phyloP scores from a whole-genome alignment of 2,888 invertebrate species.

The Trileptium ribeirensis region DNA sequence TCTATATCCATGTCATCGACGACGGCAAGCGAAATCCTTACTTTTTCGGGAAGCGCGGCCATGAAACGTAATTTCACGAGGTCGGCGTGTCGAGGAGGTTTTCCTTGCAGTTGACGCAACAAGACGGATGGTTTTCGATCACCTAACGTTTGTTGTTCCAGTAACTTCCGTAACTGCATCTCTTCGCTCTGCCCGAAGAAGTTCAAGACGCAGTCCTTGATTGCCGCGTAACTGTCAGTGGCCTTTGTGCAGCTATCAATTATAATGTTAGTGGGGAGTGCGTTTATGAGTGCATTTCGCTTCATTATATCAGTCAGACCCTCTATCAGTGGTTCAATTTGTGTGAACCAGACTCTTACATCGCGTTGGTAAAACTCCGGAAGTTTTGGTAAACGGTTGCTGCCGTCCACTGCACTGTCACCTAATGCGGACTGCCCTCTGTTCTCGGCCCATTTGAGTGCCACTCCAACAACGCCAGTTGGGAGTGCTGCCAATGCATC shows the following conservation, averaged over 20 bases:
- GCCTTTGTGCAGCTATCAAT: background rate
- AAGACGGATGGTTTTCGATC: background rate
- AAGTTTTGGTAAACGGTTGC: background rate
- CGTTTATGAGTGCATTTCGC: background rate
- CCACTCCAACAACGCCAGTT: background rate
- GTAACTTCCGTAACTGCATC: background rate
- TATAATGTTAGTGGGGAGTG: background rate
- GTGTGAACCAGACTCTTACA: background rate
- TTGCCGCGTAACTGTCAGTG: background rate
- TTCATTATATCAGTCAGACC: background rate
- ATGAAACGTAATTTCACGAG: background rate
- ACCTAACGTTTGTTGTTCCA: background rate
- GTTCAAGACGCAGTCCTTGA: background rate
- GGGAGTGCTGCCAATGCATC: background rate
- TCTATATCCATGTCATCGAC: background rate
- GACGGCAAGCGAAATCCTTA: background rate
- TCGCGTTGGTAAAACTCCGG: background rate
- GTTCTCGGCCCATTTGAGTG: background rate
- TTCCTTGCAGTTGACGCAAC: background rate
- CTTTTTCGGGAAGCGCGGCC: background rate
- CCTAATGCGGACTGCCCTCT: background rate
- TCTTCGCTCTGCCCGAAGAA: background rate
- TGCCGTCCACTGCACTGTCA: background rate
- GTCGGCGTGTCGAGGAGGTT: background rate
- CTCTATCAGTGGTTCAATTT: background rate